A percentile compares a stretch with the other conserved stretches of the same genome.
Conservation (phyloP, 2,888 invertebrate species). For the Scaeva pyrastri region DNA sequence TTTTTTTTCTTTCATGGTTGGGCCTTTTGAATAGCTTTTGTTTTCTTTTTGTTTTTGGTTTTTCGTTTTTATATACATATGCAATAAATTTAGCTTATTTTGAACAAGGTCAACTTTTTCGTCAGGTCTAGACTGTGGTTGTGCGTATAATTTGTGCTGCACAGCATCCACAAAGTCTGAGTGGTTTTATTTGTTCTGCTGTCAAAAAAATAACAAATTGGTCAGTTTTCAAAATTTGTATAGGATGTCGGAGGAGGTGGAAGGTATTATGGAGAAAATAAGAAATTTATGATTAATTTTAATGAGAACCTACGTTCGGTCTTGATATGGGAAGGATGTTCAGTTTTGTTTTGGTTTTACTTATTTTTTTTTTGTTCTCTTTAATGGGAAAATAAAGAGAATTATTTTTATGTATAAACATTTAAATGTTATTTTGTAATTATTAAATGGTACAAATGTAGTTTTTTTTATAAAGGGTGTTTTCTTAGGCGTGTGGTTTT, state of each 20-base stretch:
- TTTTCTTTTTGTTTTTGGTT: constrained; percentile 16
- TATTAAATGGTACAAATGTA: no score
- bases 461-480: no score
- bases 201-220: constrained; percentile 42
- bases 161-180: constrained; percentile 13
- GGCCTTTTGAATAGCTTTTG: constrained; percentile 48
- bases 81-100: constrained; percentile 55
- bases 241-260: neutral
- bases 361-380: no score
- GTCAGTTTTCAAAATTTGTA: constrained; percentile 14
- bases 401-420: neutral
- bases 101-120: constrained; percentile 49
- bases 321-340: neutral
- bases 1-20: neutral
- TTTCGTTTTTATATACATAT: no score
- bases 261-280: constrained; percentile 1
- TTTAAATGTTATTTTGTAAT: no score
- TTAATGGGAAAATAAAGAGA: neutral
- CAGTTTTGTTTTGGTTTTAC: neutral
- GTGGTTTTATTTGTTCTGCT: constrained; percentile 44
- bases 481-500: no score
- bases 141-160: constrained; percentile 34
- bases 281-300: constrained; percentile 38
- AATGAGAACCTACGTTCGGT: constrained; percentile 20
- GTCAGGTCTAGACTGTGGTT: constrained; percentile 48